These are phyloP conservation scores for Saccostrea cuccullata DNA, from an alignment of 1,140 invertebrate genomes.

Conservation along the genomic window DNA sequence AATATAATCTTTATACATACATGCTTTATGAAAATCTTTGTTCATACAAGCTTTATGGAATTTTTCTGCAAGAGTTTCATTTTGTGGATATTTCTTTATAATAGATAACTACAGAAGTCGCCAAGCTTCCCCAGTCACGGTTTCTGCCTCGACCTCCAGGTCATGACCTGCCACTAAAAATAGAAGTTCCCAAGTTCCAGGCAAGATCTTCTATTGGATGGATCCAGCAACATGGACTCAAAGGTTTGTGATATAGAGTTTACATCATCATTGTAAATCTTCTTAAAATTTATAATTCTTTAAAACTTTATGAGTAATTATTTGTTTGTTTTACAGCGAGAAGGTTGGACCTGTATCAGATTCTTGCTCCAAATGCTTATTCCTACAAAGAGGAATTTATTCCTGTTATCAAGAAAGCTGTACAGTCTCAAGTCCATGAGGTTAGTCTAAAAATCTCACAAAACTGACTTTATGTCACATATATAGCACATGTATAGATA, in stretches of 20 bases:
- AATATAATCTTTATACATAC: background rate
- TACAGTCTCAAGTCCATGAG: slow-evolving; percentile 79
- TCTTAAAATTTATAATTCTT: too few relatives aligned
- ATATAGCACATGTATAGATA: too few relatives aligned
- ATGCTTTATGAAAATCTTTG: background rate
- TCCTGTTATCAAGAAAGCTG: slow-evolving; percentile 77
- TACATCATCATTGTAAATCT: too few relatives aligned
- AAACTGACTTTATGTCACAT: background rate
- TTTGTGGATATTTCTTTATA: background rate
- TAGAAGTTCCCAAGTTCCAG: slow-evolving; percentile 76
- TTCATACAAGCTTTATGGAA: background rate
- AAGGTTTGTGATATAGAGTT: too few relatives aligned
- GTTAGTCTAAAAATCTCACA: slow-evolving; percentile 50
- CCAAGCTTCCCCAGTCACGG: slow-evolving; percentile 76
- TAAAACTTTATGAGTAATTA: background rate
- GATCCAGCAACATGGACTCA: slow-evolving; percentile 77
- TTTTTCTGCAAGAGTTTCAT: background rate
- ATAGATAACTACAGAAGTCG: slow-evolving; percentile 76
- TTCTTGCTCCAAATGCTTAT: slow-evolving; percentile 78
- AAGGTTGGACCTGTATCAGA: slow-evolving; percentile 77
- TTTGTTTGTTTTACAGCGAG: slow-evolving; percentile 70
- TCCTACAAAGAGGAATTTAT: slow-evolving; percentile 78
- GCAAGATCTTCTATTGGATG: slow-evolving; percentile 75
- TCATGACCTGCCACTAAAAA: slow-evolving; percentile 76
- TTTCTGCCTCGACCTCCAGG: slow-evolving; percentile 78